A percentile compares a stretch with the other conserved stretches of the same genome.
Evolutionary conservation across 2,797 vertebrate genomes (phyloP).

Genomic region (Thripadectes ignobilis): DNA sequence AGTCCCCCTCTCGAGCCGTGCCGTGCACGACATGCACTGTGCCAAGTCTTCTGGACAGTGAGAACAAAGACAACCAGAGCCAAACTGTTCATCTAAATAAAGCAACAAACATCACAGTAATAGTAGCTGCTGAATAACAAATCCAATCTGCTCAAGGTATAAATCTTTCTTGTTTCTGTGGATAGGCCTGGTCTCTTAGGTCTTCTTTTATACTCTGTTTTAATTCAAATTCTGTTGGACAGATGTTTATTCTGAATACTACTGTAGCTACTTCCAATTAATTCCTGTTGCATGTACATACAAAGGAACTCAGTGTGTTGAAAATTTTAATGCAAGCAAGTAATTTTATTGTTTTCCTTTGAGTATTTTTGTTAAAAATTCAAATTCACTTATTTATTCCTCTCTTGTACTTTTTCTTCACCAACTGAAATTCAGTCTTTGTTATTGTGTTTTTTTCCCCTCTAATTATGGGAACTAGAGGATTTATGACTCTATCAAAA

Average conservation of each 20-base stretch:
- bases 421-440: neutral
- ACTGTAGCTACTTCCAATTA: neutral
- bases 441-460: neutral
- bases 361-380: neutral
- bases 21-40: neutral
- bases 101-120: slow-evolving; percentile 25
- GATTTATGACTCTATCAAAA: neutral
- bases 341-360: neutral
- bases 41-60: neutral
- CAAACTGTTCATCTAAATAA: slow-evolving; percentile 32
- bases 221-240: neutral
- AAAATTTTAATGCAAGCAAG: neutral
- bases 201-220: neutral
- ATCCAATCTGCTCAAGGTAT: neutral
- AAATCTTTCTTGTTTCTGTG: neutral
- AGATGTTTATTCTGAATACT: neutral
- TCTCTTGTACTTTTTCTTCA: neutral
- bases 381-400: neutral
- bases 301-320: neutral
- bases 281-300: neutral
- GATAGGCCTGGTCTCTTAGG: neutral
- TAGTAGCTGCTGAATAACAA: slow-evolving; percentile 9
- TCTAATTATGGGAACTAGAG: neutral
- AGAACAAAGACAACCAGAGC: slow-evolving; percentile 27
- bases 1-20: neutral